Conservation (phyloP, 2,113 vertebrate genomes). For the Verasper variegatus region DNA sequence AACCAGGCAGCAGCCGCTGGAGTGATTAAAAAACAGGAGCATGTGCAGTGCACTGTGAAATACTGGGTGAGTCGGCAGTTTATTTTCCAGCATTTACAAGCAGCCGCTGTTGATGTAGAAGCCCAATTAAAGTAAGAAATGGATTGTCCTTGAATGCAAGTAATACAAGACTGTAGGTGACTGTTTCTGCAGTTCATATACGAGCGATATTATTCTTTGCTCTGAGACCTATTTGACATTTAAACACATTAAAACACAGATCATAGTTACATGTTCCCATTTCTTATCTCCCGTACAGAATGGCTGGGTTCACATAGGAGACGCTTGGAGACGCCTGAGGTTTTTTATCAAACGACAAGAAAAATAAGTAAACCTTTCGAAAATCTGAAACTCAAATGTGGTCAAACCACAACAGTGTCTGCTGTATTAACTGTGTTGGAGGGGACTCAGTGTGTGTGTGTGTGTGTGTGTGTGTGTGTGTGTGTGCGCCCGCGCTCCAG, state of each 20-base stretch:
- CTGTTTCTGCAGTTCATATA: neutral
- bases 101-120: constrained; percentile 19
- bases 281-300: no score
- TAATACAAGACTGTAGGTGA: neutral
- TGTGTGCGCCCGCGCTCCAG: constrained; percentile 22
- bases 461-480: neutral
- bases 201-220: neutral
- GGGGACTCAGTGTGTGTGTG: neutral
- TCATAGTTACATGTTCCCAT: no score
- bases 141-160: neutral
- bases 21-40: constrained; percentile 9
- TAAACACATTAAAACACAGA: no score
- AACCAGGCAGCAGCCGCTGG: constrained; percentile 14
- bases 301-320: no score
- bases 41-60: constrained; percentile 23
- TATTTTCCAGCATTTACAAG: constrained; percentile 9
- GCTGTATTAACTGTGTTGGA: neutral
- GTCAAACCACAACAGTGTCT: neutral
- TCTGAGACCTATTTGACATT: no score
- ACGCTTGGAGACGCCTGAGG: no score
- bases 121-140: constrained; percentile 40
- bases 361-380: no score
- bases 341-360: no score
- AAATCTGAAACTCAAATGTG: neutral
- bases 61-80: constrained; percentile 1